A percentile compares a stretch with the other conserved stretches of the same genome.
These are phyloP conservation scores for Oncorhynchus keta DNA, from an alignment of 2,113 vertebrate species.

Conservation along the genomic window DNA sequence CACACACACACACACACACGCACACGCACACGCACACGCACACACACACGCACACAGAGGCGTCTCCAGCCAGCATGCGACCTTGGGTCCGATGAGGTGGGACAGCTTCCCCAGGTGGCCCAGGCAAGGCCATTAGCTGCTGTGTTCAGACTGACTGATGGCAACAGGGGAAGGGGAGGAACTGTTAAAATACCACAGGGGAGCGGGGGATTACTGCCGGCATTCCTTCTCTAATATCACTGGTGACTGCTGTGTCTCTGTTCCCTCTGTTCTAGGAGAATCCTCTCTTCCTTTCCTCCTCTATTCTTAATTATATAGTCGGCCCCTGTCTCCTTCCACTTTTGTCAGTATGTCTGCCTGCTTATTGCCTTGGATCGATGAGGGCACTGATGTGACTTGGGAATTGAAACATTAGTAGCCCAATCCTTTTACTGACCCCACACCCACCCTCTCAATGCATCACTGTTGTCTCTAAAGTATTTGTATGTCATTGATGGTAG, in stretches of 20 bases:
- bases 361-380: slow-evolving; percentile 20
- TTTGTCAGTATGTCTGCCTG: slow-evolving; percentile 1
- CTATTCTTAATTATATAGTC: neutral
- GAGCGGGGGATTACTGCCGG: slow-evolving; percentile 24
- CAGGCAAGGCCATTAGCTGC: slow-evolving; percentile 24
- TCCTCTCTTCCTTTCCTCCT: neutral
- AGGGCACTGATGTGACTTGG: slow-evolving; percentile 35
- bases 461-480: too few relatives aligned
- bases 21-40: neutral
- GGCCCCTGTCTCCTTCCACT: neutral
- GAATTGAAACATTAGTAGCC: slow-evolving; percentile 28
- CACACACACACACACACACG: fast-evolving
- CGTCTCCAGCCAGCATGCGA: neutral
- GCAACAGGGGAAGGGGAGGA: slow-evolving; percentile 24
- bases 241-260: neutral
- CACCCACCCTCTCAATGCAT: too few relatives aligned
- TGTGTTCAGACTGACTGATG: slow-evolving; percentile 50
- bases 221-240: neutral
- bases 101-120: slow-evolving; percentile 17
- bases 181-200: slow-evolving; percentile 33
- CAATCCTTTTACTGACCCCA: slow-evolving; percentile 30
- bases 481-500: too few relatives aligned
- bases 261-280: neutral
- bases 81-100: slow-evolving; percentile 16
- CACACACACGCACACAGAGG: neutral